Base-by-base conservation (phyloP, 2,888 invertebrate species). In the Eurois occulta region DNA sequence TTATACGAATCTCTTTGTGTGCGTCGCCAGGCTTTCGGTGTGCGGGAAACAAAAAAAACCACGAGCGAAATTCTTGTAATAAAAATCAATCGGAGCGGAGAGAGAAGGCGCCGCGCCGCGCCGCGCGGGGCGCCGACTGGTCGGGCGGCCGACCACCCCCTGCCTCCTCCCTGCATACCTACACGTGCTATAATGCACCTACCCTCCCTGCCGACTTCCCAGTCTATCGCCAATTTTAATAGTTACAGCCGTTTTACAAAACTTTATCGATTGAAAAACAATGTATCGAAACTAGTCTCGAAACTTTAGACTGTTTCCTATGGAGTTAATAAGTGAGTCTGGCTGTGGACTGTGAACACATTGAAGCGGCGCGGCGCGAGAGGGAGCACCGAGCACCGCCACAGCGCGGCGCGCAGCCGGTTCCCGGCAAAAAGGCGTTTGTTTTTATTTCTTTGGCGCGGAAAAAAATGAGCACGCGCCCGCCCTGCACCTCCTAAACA, bases 61-160 rank as follows among this genome's bases (percentile, higher is more conserved):
- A 93, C 94, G 94, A 95, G 94, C 94, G 93, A 96, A 96, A 96
- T 96, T 96, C 96, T 96, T 96, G 96, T 96, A 97, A 97, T 97
- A 96, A 97, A 97, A 97, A 96, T 97, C 96, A 97, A 97, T 97
- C 96, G 97, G 95, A 95, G 96, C 95, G 95, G 95, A 95, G 96
- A 94, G 95, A 95, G 95, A 95, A 95, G 95, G 95, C 95, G 94
- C 94, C 95, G 94, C 90, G 94, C 94, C 95, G 94, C 90, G 95
- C 92, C 95, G 94, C 90, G 95, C 92, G 95, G 94, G 95, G 95
- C 94, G 95, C 95, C 95, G 95, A 93, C 95, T 92, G 94, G 95
- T 91, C 95, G 96, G 94, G 94, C 90, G 93, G 90, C 91, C 90
- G 86, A 90, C 89, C 89, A 88, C 91, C 90, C 89, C 86, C 90